Base-by-base conservation (phyloP, 2,113 vertebrate species). In the Nanorana parkeri region DNA sequence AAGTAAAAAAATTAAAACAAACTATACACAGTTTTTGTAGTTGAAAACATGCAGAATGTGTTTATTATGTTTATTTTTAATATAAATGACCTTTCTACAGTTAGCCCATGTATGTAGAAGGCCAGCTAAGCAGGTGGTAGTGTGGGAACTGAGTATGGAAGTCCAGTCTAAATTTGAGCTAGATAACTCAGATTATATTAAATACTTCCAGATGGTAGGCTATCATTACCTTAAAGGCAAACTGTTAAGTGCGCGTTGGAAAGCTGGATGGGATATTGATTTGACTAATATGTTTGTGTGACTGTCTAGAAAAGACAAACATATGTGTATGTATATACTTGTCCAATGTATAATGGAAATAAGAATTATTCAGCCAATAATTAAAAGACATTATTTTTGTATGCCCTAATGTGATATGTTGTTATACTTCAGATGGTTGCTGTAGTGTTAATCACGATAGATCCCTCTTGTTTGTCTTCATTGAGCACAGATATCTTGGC, bases 171-270 rank as follows among this genome's bases (percentile, higher is more conserved):
- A 71, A 60, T 69, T 80, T 24, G 67, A 71, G 67, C 52, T 61
- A 80, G 67, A 79, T 24, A 79, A 79, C 47, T 68, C 32, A 66
- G 61, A 79, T 68, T 79, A 32, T 68, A 79, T 41, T 79, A 79
- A 79, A 79, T 28, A 68, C 54, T 80, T 80, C 78, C 78, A 80
- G 78, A 80, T 80, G 78, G 36, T 67, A 61, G 11, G 15, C 21
- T 56, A 60, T 69, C 21, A n/a, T 29, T 51, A 21, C 60, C 65
- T 71, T 60, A 28, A 54, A 79, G 52, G 67, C 29, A 79, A 23
- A 69, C 29, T 32, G 17, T 68, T 69, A 51, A 51, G 28, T 6
- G 47, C 17, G 32, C 41, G 61, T 80, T 21, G 32, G 4, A 17
- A 16, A 17, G 67, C 41, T 21, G 5, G 16, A 21, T 19, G 24